These are phyloP conservation scores for Microplitis deprimator DNA, from an alignment of 2,888 invertebrate species.

Conservation along the genomic window DNA sequence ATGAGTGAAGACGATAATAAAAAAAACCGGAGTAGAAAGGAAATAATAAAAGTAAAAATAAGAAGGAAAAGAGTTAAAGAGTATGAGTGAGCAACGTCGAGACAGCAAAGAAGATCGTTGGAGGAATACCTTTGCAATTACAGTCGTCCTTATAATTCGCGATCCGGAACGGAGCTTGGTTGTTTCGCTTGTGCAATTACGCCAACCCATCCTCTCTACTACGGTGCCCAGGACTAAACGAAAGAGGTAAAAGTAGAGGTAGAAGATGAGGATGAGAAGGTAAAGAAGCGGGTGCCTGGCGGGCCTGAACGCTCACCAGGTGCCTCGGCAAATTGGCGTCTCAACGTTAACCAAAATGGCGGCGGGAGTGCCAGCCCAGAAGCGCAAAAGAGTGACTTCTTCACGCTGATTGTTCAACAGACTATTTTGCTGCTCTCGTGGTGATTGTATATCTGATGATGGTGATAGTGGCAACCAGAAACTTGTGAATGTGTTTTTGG, in stretches of 20 bases:
- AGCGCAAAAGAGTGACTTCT: constrained; percentile 21
- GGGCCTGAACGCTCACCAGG: constrained; percentile 50
- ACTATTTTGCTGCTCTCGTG: constrained; percentile 3
- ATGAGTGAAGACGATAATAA: constrained; percentile 7
- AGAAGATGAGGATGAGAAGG: constrained; percentile 27
- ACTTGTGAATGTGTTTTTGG: constrained; percentile 11
- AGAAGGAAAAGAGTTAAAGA: not conserved
- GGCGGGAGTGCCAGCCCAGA: constrained; percentile 33
- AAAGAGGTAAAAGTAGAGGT: constrained; percentile 2
- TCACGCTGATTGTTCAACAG: constrained; percentile 11
- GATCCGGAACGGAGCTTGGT: constrained; percentile 34
- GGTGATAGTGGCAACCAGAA: not conserved
- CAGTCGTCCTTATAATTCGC: constrained; percentile 46
- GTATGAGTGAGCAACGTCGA: not conserved
- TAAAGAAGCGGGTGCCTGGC: constrained; percentile 40
- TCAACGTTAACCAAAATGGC: constrained; percentile 56
- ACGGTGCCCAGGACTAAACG: constrained; percentile 22
- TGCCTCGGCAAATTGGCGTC: constrained; percentile 58
- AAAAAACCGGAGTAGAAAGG: not conserved
- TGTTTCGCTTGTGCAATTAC: constrained; percentile 46
- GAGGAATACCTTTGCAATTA: constrained; percentile 49
- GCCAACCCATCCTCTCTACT: constrained; percentile 10
- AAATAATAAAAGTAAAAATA: constrained; percentile 13
- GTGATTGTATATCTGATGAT: constrained; percentile 11
- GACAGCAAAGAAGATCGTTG: constrained; percentile 16